A percentile compares a stretch with the other conserved stretches of the same genome.
Evolutionary conservation across 1,140 invertebrate species (phyloP).

Genomic region (Cardiocondyla obscurior): DNA sequence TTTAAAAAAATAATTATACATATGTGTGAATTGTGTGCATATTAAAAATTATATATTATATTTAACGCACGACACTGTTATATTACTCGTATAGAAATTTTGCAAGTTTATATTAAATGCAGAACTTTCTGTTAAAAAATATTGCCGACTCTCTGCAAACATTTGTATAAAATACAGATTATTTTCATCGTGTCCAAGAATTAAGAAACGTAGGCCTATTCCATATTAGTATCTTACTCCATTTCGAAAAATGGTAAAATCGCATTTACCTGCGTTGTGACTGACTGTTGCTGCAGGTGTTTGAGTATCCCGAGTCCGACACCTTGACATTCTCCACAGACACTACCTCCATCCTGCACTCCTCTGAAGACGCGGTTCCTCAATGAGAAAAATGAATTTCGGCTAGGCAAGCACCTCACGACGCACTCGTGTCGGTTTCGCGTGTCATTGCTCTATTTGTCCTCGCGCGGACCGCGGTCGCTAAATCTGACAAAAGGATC

Average conservation of each 20-base stretch:
- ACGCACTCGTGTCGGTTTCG: neutral
- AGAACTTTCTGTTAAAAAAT: too few species aligned
- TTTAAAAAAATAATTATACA: neutral
- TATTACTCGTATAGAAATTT: too few species aligned
- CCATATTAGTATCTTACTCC: too few species aligned
- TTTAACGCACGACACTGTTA: too few species aligned
- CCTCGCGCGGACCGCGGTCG: neutral
- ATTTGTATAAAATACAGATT: too few species aligned
- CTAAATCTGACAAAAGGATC: too few species aligned
- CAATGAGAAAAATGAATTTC: neutral
- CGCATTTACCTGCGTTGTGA: slow-evolving; percentile 88
- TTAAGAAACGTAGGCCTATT: too few species aligned
- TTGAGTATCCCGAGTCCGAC: slow-evolving; percentile 91
- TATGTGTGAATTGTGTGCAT: neutral
- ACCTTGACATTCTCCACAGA: slow-evolving; percentile 86
- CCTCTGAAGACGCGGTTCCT: neutral
- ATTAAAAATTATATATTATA: too few species aligned
- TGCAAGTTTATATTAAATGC: too few species aligned
- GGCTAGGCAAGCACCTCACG: too few species aligned
- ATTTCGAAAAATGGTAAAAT: neutral
- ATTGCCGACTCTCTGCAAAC: neutral
- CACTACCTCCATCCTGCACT: slow-evolving; percentile 82
- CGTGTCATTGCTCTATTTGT: neutral
- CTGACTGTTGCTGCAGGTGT: slow-evolving; percentile 90
- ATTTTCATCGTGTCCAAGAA: too few species aligned